These are phyloP conservation scores for Taenaris catops DNA, from an alignment of 2,888 invertebrate species.

Conservation along the genomic window DNA sequence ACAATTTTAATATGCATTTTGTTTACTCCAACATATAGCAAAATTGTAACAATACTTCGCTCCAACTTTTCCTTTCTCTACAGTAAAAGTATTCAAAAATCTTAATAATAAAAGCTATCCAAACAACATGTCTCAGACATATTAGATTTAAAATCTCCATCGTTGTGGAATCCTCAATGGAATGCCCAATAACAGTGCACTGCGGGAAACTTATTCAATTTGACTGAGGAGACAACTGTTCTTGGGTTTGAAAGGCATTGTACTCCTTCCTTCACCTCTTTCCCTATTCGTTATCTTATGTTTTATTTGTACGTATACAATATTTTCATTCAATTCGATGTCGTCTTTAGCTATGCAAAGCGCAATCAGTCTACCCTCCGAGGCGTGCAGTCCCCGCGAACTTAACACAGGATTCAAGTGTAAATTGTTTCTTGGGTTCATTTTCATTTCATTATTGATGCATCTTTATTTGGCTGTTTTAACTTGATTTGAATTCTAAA, in stretches of 20 bases:
- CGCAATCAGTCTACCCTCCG: conserved; percentile 54
- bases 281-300: conserved; percentile 50
- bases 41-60: too few species aligned
- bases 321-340: conserved; percentile 68
- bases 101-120: conserved; percentile 19
- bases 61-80: conserved; percentile 4
- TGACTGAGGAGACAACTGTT: conserved; percentile 67
- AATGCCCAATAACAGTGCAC: conserved; percentile 57
- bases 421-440: too few species aligned
- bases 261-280: conserved; percentile 49
- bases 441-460: too few species aligned
- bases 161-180: conserved; percentile 35
- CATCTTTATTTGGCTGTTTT: too few species aligned
- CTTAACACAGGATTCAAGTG: conserved; percentile 20
- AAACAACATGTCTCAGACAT: conserved; percentile 32
- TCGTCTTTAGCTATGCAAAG: conserved; percentile 59
- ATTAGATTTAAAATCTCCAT: conserved; percentile 36
- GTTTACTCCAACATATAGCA: too few species aligned
- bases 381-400: conserved; percentile 32
- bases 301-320: conserved; percentile 62
- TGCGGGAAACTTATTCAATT: conserved; percentile 70
- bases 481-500: too few species aligned
- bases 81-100: conserved; percentile 1
- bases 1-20: too few species aligned
- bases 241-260: conserved; percentile 60